Evolutionary conservation across 2,888 invertebrate genomes (phyloP).

Genomic region (Cordilura impudica): DNA sequence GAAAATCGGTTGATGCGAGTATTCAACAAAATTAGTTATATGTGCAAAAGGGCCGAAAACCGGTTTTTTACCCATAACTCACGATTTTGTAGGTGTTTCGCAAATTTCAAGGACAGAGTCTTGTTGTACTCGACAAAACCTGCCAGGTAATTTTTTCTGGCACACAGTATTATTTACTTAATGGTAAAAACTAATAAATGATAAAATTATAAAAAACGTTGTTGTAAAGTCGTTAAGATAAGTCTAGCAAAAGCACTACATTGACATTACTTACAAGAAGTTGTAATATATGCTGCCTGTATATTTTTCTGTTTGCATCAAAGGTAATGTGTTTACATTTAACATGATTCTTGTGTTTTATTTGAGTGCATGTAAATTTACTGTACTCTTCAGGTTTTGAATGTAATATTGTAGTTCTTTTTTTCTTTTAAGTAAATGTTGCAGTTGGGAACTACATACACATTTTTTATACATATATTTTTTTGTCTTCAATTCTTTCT

Average conservation of each 20-base stretch:
- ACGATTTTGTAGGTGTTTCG: too few species aligned
- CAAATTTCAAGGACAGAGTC: too few species aligned
- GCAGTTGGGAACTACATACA: slow-evolving; percentile 4
- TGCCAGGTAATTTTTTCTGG: too few species aligned
- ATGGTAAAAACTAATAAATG: too few species aligned
- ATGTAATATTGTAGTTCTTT: slow-evolving; percentile 3
- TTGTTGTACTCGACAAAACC: too few species aligned
- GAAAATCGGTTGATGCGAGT: too few species aligned
- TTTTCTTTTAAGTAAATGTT: slow-evolving; percentile 32
- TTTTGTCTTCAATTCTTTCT: slow-evolving; percentile 29
- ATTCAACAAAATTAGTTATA: too few species aligned
- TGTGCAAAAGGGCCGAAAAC: too few species aligned
- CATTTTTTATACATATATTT: background rate
- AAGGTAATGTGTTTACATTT: slow-evolving; percentile 37
- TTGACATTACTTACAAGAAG: background rate
- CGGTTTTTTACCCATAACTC: too few species aligned
- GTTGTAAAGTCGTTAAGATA: too few species aligned
- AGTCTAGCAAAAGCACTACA: background rate
- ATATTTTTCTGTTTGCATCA: background rate
- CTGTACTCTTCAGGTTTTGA: slow-evolving; percentile 56
- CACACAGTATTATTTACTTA: too few species aligned
- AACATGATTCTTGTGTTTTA: slow-evolving; percentile 44
- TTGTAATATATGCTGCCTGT: background rate
- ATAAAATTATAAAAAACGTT: too few species aligned
- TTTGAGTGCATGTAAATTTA: slow-evolving; percentile 57